Conservation (phyloP, 2,888 invertebrate genomes). For the Dyspetes luteomarginatus region DNA sequence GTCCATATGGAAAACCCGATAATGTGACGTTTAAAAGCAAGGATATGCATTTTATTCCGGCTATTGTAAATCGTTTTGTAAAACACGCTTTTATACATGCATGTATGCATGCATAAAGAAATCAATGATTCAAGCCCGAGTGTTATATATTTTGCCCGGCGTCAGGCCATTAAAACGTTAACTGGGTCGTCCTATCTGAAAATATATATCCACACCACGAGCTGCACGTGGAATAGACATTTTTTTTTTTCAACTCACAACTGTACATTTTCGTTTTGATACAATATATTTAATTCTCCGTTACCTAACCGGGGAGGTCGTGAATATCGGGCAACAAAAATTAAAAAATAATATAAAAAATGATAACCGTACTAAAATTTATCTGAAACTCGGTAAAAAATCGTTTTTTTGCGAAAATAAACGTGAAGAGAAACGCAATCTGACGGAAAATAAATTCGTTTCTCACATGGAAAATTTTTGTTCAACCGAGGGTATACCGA, state of each 20-base stretch:
- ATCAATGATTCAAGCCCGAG: slow-evolving; percentile 60
- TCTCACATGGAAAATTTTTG: too few relatives aligned
- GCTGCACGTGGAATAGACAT: slow-evolving; percentile 22
- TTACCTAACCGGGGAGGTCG: neutral
- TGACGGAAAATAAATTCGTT: too few relatives aligned
- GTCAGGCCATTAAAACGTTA: slow-evolving; percentile 64
- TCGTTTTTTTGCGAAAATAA: too few relatives aligned
- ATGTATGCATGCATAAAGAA: slow-evolving; percentile 35
- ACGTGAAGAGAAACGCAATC: too few relatives aligned
- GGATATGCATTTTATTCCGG: slow-evolving; percentile 19
- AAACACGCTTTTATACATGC: slow-evolving; percentile 24
- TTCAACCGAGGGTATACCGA: too few relatives aligned
- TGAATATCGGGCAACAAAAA: too few relatives aligned
- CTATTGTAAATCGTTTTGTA: slow-evolving; percentile 33
- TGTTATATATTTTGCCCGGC: slow-evolving; percentile 56
- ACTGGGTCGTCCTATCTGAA: slow-evolving; percentile 64
- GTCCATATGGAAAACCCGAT: slow-evolving; percentile 13
- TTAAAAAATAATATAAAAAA: too few relatives aligned
- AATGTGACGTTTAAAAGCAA: slow-evolving; percentile 23
- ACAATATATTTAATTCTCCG: neutral
- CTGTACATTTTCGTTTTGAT: neutral
- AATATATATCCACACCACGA: slow-evolving; percentile 35
- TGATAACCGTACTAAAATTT: too few relatives aligned
- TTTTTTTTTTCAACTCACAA: slow-evolving; percentile 13
- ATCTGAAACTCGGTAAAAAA: too few relatives aligned